These are phyloP conservation scores for Nyctalus aviator DNA, from an alignment of 2,797 vertebrate genomes.

Conservation along the genomic window DNA sequence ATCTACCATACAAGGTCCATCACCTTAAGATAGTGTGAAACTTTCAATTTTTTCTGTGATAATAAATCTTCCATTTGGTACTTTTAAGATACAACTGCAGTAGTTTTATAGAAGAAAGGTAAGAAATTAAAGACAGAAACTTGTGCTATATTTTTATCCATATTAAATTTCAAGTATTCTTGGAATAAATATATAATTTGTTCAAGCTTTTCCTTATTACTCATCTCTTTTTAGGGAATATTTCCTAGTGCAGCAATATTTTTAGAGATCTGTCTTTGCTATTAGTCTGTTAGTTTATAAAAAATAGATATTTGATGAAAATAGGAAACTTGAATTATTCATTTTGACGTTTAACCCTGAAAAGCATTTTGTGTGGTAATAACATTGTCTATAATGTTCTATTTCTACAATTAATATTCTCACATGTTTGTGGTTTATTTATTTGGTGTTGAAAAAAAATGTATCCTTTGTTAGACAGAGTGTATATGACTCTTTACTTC, in stretches of 20 bases:
- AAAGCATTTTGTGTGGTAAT: constrained; percentile 31
- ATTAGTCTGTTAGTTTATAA: background rate
- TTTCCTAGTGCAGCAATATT: background rate
- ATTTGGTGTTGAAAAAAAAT: background rate
- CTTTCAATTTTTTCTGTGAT: background rate
- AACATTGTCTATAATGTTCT: background rate
- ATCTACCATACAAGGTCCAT: background rate
- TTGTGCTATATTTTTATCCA: background rate
- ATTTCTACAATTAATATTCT: background rate
- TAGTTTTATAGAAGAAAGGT: background rate
- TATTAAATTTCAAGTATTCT: background rate
- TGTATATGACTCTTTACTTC: background rate
- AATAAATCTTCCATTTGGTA: background rate
- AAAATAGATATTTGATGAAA: background rate
- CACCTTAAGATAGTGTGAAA: background rate
- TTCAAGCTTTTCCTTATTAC: background rate
- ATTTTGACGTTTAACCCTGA: background rate
- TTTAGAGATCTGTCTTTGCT: background rate
- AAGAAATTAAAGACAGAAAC: background rate
- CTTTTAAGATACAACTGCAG: background rate
- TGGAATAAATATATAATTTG: background rate
- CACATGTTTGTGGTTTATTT: background rate
- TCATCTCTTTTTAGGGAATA: background rate
- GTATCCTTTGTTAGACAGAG: background rate
- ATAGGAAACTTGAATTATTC: background rate